Base-by-base conservation (phyloP, 2,888 invertebrate genomes). In the Dasypolia templi region DNA sequence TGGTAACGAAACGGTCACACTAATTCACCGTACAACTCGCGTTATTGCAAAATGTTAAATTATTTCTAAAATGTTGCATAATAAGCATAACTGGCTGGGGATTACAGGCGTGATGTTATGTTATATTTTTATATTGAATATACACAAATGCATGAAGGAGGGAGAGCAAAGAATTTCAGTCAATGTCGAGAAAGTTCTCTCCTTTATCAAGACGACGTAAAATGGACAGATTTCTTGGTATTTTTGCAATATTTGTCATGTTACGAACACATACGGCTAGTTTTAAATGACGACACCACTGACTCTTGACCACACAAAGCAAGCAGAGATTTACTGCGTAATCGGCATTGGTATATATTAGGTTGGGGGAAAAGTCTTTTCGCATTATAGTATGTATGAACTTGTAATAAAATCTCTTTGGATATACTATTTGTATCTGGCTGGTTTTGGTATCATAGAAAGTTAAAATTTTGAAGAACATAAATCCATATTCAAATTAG, bases 131-230 rank as follows among this genome's bases (percentile, higher is more conserved):
- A n/a, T n/a, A n/a, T n/a, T n/a, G n/a, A n/a, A n/a, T n/a, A n/a
- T n/a, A n/a, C n/a, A n/a, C n/a, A n/a, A n/a, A 35, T 82, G 35
- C 61, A 82, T 79, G 51, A 78, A 82, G 32, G 69, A 76, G 77
- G 32, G 69, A 76, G 77, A 84, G 73, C 53, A 67, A 73, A 73
- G 70, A 74, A 73, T 67, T 72, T 58, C 32, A 77, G 26, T 61
- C 26, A 64, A 68, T 59, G 46, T 55, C 44, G 53, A 29, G 49
- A 80, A 72, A 84, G 69, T 53, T 62, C 51, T 62, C 61, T 42
- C 17, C 14, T 42, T 55, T 26, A 42, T 69, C 44, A 29, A 3
- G 42, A 59, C 17, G 17, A 32, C n/a, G 42, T 29, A 61, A 32
- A 61, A 12, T 61, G n/a, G 22, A 62, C 32, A 51, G 35, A 32